These are phyloP conservation scores for Cistogaster globosa DNA, from an alignment of 2,888 invertebrate genomes.

Conservation along the genomic window DNA sequence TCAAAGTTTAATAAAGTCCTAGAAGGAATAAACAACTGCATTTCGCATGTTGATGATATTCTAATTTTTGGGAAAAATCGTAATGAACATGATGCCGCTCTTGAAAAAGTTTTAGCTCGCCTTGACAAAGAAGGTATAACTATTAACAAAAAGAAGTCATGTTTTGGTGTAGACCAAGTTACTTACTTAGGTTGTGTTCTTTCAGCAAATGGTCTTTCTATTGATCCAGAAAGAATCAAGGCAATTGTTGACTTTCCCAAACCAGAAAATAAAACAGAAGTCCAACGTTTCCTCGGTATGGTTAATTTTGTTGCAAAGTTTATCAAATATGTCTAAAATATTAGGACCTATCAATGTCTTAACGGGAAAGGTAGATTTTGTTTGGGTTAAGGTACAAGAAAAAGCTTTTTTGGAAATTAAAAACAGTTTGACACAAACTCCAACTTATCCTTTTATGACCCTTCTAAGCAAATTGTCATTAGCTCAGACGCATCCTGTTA, in stretches of 20 bases:
- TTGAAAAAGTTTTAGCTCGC: neutral
- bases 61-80: neutral
- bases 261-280: neutral
- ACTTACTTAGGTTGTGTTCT: too few species aligned
- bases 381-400: neutral
- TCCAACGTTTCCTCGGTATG: constrained; percentile 33
- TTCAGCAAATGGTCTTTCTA: neutral
- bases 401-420: neutral
- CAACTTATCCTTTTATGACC: too few species aligned
- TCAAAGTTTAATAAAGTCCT: neutral
- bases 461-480: too few species aligned
- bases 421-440: neutral
- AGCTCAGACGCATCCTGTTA: too few species aligned
- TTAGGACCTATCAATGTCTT: too few species aligned
- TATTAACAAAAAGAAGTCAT: constrained; percentile 30
- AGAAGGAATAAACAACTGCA: neutral
- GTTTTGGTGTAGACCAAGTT: constrained; percentile 22
- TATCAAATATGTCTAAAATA: neutral
- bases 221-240: neutral
- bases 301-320: constrained; percentile 24
- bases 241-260: neutral
- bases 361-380: too few species aligned
- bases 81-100: neutral
- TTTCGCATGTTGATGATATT: neutral
- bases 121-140: constrained; percentile 39